Evolutionary conservation across 2,888 invertebrate species (phyloP), one percentile per base, ranked within the genome.

Genomic region (Drosophila mimica): DNA sequence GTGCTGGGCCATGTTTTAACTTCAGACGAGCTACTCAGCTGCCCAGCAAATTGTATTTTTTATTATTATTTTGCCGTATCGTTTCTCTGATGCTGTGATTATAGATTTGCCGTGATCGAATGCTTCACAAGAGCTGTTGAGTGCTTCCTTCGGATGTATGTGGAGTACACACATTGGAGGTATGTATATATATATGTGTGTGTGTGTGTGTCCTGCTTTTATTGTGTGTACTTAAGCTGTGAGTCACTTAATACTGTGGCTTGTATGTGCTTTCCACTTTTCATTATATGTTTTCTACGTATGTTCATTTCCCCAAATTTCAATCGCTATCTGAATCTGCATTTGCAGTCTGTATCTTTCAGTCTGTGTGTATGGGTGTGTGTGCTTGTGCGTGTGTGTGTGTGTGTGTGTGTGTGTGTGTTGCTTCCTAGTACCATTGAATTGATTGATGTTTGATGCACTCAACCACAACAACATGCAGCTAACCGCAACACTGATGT

Each of bases 381-480:
- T 34, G 57, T 48, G 49, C 51, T 25, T 69, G 36, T 49, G 30
- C 30, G 30, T 40, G 51, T 51, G 60, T 52, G 56, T 51, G 49
- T 40, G 57, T 57, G 58, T 68, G 65, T 64, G 52, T 48, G 52
- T 48, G 57, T 63, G 46, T 33, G 62, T 69, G 71, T 69, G 75
- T 70, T 74, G 71, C 71, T 74, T 74, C 70, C 72, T 74, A 86
- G 86, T 83, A 83, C 75, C 90, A 88, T 85, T 88, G 86, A 89
- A 85, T 89, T 86, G 86, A 86, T 86, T 86, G 86, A 86, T 86
- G 90, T 89, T 88, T 86, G 90, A 81, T 90, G 88, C 84, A 84
- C 89, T 89, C 83, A 89, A 85, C 83, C 83, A 80, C 86, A 82
- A 82, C 82, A 83, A 82, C 88, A 89, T 85, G 86, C 86, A 86